These are phyloP conservation scores for Labeo rohita DNA, from an alignment of 2,113 vertebrate genomes.

Conservation along the genomic window DNA sequence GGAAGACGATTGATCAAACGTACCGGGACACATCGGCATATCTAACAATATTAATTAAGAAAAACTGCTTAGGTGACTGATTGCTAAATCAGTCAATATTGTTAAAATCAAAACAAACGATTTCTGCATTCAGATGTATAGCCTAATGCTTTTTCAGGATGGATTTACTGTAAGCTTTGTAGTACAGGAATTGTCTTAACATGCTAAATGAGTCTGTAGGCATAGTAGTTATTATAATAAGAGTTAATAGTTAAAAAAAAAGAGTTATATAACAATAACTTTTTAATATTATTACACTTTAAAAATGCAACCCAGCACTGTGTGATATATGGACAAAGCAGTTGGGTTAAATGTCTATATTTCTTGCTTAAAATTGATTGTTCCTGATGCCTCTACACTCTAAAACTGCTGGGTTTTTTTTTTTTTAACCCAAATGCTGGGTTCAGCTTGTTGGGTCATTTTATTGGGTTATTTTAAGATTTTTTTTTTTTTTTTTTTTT, in stretches of 20 bases:
- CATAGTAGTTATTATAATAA: neutral
- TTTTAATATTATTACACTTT: neutral
- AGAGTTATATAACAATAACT: neutral
- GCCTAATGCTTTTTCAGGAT: neutral
- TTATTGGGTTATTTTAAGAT: too few species aligned
- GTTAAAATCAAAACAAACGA: constrained; percentile 76
- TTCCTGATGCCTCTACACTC: too few species aligned
- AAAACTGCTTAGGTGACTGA: constrained; percentile 75
- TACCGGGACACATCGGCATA: constrained; percentile 72
- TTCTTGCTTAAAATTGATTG: too few species aligned
- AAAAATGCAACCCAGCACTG: too few species aligned
- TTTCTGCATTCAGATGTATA: constrained; percentile 64
- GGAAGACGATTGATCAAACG: constrained; percentile 79
- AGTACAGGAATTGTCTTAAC: constrained; percentile 25
- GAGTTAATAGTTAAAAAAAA: neutral
- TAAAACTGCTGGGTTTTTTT: too few species aligned
- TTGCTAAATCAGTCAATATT: constrained; percentile 70
- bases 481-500: too few species aligned
- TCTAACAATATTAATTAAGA: constrained; percentile 84
- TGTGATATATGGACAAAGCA: too few species aligned
- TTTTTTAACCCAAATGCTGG: too few species aligned
- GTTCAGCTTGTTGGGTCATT: too few species aligned
- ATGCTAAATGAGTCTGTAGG: neutral
- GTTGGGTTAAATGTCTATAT: too few species aligned
- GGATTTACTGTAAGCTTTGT: constrained; percentile 12